Base-by-base conservation (phyloP, 1,140 invertebrate species). In the Zaprionus taronus region DNA sequence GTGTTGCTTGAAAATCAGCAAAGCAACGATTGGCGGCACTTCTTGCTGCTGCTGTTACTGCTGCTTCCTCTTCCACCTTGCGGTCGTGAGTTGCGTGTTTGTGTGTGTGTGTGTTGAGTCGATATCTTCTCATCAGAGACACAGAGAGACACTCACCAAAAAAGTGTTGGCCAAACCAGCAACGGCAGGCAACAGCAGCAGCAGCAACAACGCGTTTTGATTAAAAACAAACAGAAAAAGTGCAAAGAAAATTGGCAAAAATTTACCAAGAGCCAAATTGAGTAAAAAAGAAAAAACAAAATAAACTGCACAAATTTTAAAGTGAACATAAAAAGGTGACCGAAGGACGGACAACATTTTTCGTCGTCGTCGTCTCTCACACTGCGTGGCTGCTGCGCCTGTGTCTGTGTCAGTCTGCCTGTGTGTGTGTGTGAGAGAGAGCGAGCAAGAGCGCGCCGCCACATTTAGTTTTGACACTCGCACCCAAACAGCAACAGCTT, bases 111-210 rank as follows among this genome's bases (percentile, higher is more conserved):
- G 64, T 38, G 77, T 78, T 69, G 66, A 70, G 76, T 79, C 72
- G 66, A 67, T 78, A 72, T 76, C 51, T 80, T 81, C 66, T 68
- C 73, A 70, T 26, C 72, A 61, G 44, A 75, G 69, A 64, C 75
- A 73, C 49, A 51, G 47, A 61, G 51, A 70, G 64, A 64, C 75
- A 80, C 65, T 77, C 68, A 62, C 64, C 61, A 49, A 72, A 79
- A 79, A 68, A 72, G 73, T 79, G 57, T 79, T 77, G 74, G 68
- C 73, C 44, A 38, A 74, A 57, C 17, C 67, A 65, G 28, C 67
- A 69, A 53, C 41, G 41, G n/a, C 61, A 44, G 34, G 38, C 38
- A 72, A 41, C 58, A 74, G 65, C 36, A 38, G 38, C 20, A 68
- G 44, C 62, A 47, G 53, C 49, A 31, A 75, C 55, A 62, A 22